Percentiles rank a stretch among this genome's conserved stretches.
Conservation (phyloP, 2,113 vertebrate genomes). For the Poecilia latipinna region DNA sequence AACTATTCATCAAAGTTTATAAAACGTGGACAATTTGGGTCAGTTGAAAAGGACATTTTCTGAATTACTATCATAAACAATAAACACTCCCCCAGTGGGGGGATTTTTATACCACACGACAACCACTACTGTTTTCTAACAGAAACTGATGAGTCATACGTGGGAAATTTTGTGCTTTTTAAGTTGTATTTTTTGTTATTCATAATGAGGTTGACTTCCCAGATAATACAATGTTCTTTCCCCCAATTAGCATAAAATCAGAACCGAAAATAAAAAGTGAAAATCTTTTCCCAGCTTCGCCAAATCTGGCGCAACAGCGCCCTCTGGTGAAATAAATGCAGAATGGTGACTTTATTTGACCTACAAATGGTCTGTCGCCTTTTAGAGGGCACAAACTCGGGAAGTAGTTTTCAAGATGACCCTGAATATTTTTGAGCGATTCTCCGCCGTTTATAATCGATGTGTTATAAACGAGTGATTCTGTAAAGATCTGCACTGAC, state of each 20-base stretch:
- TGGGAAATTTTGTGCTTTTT: too few species aligned
- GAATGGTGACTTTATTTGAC: conserved; percentile 10
- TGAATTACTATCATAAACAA: background rate
- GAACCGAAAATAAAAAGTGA: background rate
- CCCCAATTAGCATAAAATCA: background rate
- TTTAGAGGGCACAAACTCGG: conserved; percentile 14
- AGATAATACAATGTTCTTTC: too few species aligned
- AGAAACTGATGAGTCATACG: background rate
- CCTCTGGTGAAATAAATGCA: conserved; percentile 31
- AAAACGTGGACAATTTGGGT: background rate
- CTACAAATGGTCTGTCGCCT: conserved; percentile 15
- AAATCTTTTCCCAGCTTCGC: background rate
- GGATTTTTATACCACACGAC: background rate
- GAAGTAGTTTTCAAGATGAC: background rate
- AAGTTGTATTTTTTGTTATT: too few species aligned
- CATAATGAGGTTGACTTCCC: too few species aligned
- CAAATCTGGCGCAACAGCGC: conserved; percentile 29
- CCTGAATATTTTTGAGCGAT: background rate
- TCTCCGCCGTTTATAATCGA: background rate
- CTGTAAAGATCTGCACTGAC: background rate
- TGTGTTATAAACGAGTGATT: too few species aligned
- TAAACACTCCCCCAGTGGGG: background rate
- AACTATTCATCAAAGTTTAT: background rate
- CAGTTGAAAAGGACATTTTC: background rate
- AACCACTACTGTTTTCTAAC: background rate